phyloP scores from a whole-genome alignment of 2,113 vertebrate species.

The Arizona elegans region DNA sequence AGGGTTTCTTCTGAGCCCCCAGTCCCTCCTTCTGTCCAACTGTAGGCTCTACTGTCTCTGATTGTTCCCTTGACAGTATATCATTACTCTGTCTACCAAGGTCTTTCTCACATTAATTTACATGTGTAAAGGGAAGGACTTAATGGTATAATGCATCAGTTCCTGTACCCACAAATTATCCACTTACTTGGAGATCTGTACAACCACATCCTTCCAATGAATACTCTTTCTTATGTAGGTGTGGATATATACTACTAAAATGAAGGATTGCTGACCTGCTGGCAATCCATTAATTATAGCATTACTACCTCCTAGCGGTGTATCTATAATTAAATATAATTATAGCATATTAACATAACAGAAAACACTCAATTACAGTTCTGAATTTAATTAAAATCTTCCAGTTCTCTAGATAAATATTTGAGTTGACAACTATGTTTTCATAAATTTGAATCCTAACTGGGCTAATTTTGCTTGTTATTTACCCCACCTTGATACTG shows the following conservation, averaged over 20 bases:
- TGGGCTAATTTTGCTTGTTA: background rate
- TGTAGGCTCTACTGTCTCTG: background rate
- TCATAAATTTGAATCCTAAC: conserved; percentile 7
- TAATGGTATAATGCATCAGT: background rate
- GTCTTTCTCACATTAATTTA: background rate
- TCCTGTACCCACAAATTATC: background rate
- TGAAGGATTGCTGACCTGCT: conserved; percentile 8
- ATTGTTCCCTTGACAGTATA: background rate
- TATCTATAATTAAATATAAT: conserved; percentile 33
- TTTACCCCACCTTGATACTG: background rate
- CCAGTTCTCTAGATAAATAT: conserved; percentile 12
- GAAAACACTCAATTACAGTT: conserved; percentile 18
- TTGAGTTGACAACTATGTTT: conserved; percentile 4
- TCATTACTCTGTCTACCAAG: background rate
- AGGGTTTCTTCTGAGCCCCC: background rate
- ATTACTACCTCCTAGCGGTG: background rate
- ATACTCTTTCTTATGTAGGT: background rate
- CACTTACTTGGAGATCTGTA: background rate
- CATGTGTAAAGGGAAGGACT: background rate
- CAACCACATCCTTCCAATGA: background rate
- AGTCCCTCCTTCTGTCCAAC: background rate
- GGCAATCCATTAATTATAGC: conserved; percentile 33
- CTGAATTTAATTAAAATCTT: conserved; percentile 20
- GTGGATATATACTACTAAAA: conserved; percentile 19
- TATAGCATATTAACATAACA: conserved; percentile 16